Evolutionary conservation across 2,888 invertebrate genomes (phyloP), one percentile per base, ranked within the genome.

Genomic region (Seira ritae): DNA sequence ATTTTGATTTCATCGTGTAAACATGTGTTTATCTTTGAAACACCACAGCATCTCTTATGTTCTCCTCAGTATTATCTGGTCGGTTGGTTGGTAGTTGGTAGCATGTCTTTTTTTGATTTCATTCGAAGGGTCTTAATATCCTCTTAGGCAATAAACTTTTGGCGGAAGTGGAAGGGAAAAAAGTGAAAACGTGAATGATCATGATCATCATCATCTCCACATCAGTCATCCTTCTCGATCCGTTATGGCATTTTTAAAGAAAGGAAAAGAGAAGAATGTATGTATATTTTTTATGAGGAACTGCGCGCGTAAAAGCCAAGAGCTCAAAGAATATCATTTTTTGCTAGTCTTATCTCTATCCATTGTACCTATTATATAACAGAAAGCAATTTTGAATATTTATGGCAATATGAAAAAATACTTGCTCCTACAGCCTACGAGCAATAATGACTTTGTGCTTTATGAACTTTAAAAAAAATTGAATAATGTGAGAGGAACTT

Each of bases 401-500:
- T 50, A 50, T 50, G 50, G 50, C 2, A 12, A 3, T 2, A 50
- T 50, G 12, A 50, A 31, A 50, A 50, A 50, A 50, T 50, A n/a
- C n/a, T n/a, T n/a, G n/a, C 50, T 31, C 31, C 6, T 50, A n/a
- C n/a, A n/a, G n/a, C n/a, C n/a, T n/a, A 15, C 17, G 50, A 50
- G 50, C 12, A 50, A 50, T 50, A 50, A 50, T 50, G 50, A 50
- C 17, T 50, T 50, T 50, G 50, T 50, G 50, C 50, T 50, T 50
- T 50, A 50, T 50, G 50, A 50, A 50, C 50, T 50, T 50, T 50
- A 50, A 50, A 50, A n/a, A 12, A 62, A 4, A 20, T n/a, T 55
- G 75, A 46, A 77, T 77, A 62, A 79, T 70, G 67, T 72, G 70
- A 79, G 72, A 66, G 66, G 55, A 66, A 72, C 72, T 79, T 72